Evolutionary conservation across 2,797 vertebrate genomes (phyloP).

Genomic region (Pygocentrus nattereri): DNA sequence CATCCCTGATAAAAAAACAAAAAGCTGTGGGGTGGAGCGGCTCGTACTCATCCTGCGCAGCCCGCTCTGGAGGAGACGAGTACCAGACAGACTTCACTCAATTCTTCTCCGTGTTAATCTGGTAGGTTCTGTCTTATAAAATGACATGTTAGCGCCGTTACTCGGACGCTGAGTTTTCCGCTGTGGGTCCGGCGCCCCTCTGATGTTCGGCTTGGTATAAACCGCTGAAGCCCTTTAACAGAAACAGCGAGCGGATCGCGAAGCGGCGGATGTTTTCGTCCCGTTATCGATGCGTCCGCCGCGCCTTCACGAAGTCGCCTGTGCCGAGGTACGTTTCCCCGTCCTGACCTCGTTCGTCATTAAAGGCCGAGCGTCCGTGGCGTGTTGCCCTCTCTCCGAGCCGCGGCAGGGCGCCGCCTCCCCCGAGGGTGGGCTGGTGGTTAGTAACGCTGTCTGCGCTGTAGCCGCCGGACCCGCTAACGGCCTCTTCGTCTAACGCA

Average conservation of each 20-base stretch:
- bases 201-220: constrained; percentile 13
- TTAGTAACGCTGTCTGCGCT: neutral
- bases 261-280: neutral
- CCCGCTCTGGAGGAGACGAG: neutral
- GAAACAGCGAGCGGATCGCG: neutral
- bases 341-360: neutral
- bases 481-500: neutral
- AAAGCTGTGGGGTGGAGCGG: neutral
- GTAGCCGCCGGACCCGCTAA: neutral
- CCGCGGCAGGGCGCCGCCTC: neutral
- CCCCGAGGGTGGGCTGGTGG: neutral
- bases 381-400: neutral
- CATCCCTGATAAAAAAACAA: constrained; percentile 4
- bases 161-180: neutral
- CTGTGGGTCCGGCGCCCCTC: neutral
- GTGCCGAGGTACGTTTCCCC: neutral
- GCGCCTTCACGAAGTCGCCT: neutral
- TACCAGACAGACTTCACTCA: neutral
- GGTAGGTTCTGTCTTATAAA: neutral
- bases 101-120: no score
- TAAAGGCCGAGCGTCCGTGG: neutral
- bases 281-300: neutral
- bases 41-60: neutral
- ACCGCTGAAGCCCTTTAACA: constrained; percentile 23
- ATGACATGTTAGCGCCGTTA: neutral